A percentile compares a stretch with the other conserved stretches of the same genome.
Conservation (phyloP, 2,797 vertebrate species). For the Graptemys geographica region DNA sequence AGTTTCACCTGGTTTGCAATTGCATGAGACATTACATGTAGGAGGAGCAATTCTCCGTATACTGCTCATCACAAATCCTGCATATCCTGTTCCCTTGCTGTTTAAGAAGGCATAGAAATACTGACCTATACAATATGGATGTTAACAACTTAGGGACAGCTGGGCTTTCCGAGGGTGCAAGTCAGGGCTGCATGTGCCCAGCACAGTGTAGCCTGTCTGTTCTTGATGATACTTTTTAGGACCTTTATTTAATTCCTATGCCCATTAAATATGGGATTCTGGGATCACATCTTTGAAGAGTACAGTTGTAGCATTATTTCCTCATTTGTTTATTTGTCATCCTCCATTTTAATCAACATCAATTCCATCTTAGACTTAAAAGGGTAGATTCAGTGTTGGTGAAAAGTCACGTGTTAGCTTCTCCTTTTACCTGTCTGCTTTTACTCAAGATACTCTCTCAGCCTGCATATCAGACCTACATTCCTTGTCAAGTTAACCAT, state of each 20-base stretch:
- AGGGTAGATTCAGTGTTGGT: background rate
- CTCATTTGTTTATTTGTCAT: background rate
- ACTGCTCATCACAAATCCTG: background rate
- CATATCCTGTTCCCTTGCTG: background rate
- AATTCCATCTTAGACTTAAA: background rate
- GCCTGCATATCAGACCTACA: background rate
- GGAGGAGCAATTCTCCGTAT: background rate
- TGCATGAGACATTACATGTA: background rate
- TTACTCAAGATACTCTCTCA: background rate
- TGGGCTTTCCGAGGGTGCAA: background rate
- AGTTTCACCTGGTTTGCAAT: background rate
- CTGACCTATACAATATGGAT: background rate
- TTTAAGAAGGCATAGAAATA: background rate
- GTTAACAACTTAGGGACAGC: background rate
- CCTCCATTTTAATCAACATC: background rate
- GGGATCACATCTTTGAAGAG: background rate
- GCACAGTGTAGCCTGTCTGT: background rate
- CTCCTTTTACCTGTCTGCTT: background rate
- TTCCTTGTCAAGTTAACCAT: background rate
- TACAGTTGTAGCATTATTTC: background rate
- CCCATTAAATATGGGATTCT: background rate
- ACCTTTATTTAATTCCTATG: background rate
- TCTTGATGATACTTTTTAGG: background rate
- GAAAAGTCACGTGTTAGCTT: background rate
- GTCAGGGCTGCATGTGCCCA: background rate